Evolutionary conservation across 1,140 invertebrate species (phyloP).

Genomic region (Stegodyphus mimosarum): DNA sequence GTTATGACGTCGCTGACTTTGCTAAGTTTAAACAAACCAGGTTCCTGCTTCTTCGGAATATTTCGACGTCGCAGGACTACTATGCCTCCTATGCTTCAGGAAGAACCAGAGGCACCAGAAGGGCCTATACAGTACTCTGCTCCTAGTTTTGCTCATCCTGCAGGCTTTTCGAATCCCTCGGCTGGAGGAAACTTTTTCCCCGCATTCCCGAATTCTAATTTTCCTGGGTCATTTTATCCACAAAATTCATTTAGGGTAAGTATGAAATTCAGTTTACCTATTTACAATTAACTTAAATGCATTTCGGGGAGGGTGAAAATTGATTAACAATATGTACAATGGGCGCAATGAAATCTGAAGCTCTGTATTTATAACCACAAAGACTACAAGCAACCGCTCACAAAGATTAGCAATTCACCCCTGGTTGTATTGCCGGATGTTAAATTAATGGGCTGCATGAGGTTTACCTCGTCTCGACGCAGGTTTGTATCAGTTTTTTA

Average conservation of each 20-base stretch:
- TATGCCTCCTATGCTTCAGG: not conserved
- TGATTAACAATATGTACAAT: too few species aligned
- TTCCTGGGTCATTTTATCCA: not conserved
- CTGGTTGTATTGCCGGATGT: too few species aligned
- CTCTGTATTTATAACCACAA: too few species aligned
- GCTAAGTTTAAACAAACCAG: not conserved
- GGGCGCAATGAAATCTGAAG: too few species aligned
- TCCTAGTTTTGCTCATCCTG: not conserved
- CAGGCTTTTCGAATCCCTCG: not conserved
- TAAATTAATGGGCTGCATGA: too few species aligned
- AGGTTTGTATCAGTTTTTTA: too few species aligned
- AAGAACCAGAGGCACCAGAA: not conserved
- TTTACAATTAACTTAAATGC: too few species aligned
- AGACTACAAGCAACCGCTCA: too few species aligned
- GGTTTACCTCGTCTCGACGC: too few species aligned
- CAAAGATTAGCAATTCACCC: too few species aligned
- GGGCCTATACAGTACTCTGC: not conserved
- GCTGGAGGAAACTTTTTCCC: not conserved
- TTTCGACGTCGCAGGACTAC: slow-evolving; percentile 26
- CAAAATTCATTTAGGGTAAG: not conserved
- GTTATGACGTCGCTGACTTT: slow-evolving; percentile 3
- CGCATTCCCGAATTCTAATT: not conserved
- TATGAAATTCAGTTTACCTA: not conserved
- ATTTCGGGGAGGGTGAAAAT: too few species aligned
- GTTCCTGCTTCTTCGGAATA: slow-evolving; percentile 29